phyloP scores from a whole-genome alignment of 2,888 invertebrate genomes.

The Esperia sulphurella region DNA sequence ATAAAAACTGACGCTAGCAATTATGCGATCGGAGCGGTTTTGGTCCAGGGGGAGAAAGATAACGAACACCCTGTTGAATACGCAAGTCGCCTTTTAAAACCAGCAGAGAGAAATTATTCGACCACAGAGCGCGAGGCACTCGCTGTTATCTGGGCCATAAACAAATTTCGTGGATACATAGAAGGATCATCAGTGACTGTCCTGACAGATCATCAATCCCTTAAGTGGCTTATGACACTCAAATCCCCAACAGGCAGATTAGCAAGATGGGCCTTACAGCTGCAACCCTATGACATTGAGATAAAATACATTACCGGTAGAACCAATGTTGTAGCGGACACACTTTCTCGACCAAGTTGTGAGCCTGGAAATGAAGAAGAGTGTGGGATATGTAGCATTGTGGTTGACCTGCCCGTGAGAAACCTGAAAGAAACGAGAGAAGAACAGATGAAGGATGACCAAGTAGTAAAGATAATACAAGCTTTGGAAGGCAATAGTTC shows the following conservation, averaged over 20 bases:
- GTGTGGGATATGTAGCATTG: slow-evolving; percentile 17
- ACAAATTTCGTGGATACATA: slow-evolving; percentile 10
- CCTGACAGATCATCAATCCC: slow-evolving; percentile 51
- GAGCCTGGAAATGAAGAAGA: background rate
- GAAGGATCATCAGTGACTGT: slow-evolving; percentile 40
- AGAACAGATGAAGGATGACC: slow-evolving; percentile 18
- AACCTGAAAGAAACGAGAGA: slow-evolving; percentile 10
- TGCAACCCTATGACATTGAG: slow-evolving; percentile 43
- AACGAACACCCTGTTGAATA: no score
- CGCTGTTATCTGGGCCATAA: no score
- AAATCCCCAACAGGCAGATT: slow-evolving; percentile 50
- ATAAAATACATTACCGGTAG: slow-evolving; percentile 46
- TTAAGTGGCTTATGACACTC: slow-evolving; percentile 48
- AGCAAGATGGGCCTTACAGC: slow-evolving; percentile 50
- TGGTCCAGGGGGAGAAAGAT: no score
- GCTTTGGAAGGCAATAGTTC: slow-evolving; percentile 15
- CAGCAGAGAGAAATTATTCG: no score
- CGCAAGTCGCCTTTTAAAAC: no score
- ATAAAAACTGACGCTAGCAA: no score
- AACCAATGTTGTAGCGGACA: slow-evolving; percentile 20
- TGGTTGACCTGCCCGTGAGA: slow-evolving; percentile 6
- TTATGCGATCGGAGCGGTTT: no score
- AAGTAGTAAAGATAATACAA: slow-evolving; percentile 18
- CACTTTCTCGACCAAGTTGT: slow-evolving; percentile 13
- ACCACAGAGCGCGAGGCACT: no score